Percentiles rank a stretch among this genome's conserved stretches.
Evolutionary conservation across 2,113 vertebrate species (phyloP).

Genomic region (Ginglymostoma cirratum): DNA sequence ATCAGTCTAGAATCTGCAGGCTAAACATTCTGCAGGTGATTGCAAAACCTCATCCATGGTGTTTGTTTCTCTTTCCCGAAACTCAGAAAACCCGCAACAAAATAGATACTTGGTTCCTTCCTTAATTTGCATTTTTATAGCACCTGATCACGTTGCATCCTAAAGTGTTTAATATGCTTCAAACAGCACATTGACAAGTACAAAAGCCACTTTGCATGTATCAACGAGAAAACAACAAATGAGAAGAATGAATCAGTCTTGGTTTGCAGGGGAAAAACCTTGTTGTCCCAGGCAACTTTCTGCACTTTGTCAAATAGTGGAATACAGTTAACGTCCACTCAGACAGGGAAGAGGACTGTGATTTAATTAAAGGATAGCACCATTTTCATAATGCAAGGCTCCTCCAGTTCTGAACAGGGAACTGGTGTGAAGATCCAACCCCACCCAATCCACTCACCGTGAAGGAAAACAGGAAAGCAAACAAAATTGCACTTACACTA

Average conservation of each 20-base stretch:
- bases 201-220: neutral
- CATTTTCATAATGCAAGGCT: neutral
- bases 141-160: neutral
- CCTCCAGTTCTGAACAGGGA: neutral
- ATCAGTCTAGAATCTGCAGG: neutral
- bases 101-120: neutral
- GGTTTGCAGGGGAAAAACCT: neutral
- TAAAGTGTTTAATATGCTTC: neutral
- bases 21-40: neutral
- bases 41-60: neutral
- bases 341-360: neutral
- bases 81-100: neutral
- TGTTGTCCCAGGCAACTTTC: neutral
- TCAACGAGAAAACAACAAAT: neutral
- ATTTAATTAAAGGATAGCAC: neutral
- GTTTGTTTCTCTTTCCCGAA: neutral
- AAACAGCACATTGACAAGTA: neutral
- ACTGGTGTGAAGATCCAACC: neutral
- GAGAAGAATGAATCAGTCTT: neutral
- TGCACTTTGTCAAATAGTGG: neutral
- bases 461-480: neutral
- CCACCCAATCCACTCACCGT: neutral
- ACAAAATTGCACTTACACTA: neutral
- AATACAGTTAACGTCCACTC: neutral
- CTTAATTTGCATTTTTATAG: neutral